Evolutionary conservation across 1,140 invertebrate species (phyloP).

Genomic region (Physella acuta): DNA sequence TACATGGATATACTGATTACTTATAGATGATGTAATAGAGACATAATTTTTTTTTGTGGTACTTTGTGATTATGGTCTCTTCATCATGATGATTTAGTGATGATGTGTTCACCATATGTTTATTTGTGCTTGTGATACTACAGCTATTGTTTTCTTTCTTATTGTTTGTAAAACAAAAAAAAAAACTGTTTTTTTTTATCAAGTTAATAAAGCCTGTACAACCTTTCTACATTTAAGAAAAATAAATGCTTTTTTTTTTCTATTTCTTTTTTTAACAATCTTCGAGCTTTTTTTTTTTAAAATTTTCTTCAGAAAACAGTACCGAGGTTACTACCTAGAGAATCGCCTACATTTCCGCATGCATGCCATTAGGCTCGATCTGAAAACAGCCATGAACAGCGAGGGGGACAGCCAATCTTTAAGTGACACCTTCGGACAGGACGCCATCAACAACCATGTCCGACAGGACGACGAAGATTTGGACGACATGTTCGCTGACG

Average conservation of each 20-base stretch:
- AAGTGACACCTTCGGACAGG: constrained; percentile 70
- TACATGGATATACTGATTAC: too few relatives aligned
- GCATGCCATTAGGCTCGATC: constrained; percentile 67
- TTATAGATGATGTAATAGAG: too few relatives aligned
- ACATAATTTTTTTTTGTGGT: too few relatives aligned
- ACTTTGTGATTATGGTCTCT: too few relatives aligned
- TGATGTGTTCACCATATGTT: not conserved
- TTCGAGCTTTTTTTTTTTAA: constrained; percentile 3
- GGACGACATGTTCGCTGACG: too few relatives aligned
- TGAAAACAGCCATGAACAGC: constrained; percentile 31
- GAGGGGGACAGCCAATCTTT: constrained; percentile 17
- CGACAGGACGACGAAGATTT: too few relatives aligned
- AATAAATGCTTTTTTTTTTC: too few relatives aligned
- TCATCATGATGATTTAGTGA: too few relatives aligned
- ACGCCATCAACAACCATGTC: too few relatives aligned
- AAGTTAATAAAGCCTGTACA: not conserved
- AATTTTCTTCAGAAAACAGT: constrained; percentile 73
- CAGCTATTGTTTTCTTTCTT: not conserved
- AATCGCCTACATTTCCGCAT: constrained; percentile 90
- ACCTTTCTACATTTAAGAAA: too few relatives aligned
- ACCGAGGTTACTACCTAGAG: constrained; percentile 85
- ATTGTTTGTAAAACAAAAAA: not conserved
- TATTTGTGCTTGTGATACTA: not conserved
- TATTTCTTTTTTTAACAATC: not conserved
- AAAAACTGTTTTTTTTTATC: not conserved